Conservation (phyloP, 2,113 vertebrate genomes). For the Zosterops japonicus region DNA sequence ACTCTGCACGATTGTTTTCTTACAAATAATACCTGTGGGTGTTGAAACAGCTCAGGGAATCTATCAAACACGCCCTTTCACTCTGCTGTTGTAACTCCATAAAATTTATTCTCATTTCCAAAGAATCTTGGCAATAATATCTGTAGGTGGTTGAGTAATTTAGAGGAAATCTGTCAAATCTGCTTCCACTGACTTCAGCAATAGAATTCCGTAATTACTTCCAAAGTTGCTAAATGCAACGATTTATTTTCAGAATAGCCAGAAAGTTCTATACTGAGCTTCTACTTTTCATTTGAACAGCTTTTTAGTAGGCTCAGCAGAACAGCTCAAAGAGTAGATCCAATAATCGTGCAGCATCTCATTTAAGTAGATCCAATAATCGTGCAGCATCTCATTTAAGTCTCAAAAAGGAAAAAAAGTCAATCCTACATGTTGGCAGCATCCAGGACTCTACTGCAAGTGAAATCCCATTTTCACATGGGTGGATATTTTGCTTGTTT, state of each 20-base stretch:
- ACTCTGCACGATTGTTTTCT: conserved; percentile 78
- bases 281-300: neutral
- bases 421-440: neutral
- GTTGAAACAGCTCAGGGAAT: conserved; percentile 76
- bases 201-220: conserved; percentile 56
- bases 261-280: conserved; percentile 31
- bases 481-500: neutral
- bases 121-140: conserved; percentile 69
- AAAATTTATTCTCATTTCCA: conserved; percentile 77
- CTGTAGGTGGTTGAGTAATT: conserved; percentile 76
- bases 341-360: neutral
- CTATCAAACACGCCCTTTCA: conserved; percentile 76
- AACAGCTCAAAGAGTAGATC: neutral
- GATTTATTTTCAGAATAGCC: conserved; percentile 17
- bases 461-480: neutral
- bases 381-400: neutral
- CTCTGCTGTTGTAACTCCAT: conserved; percentile 71
- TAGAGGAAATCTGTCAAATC: conserved; percentile 72
- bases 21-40: conserved; percentile 85
- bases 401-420: neutral
- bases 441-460: neutral
- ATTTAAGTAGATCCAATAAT: neutral
- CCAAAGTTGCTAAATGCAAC: conserved; percentile 50
- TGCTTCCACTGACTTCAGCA: conserved; percentile 61
- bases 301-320: neutral